Evolutionary conservation across 2,888 invertebrate genomes (phyloP).

Genomic region (Erannis defoliaria): DNA sequence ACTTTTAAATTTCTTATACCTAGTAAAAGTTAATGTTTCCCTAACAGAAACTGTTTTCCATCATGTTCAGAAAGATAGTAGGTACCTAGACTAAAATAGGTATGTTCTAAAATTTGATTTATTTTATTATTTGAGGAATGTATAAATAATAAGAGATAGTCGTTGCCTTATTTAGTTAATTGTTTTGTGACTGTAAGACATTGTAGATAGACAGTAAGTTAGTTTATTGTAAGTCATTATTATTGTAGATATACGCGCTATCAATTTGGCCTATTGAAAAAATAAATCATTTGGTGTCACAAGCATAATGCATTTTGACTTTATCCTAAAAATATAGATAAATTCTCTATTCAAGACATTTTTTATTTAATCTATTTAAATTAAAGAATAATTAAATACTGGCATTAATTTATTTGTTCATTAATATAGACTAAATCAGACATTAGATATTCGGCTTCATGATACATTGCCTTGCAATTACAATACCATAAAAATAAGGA

Average conservation of each 20-base stretch:
- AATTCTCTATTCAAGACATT: too few species aligned
- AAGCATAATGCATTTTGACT: constrained; percentile 52
- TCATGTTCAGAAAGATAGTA: constrained; percentile 32
- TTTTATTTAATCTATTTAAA: background rate
- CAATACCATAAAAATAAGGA: background rate
- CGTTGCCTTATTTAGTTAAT: constrained; percentile 86
- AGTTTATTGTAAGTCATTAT: constrained; percentile 80
- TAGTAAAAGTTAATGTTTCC: constrained; percentile 29
- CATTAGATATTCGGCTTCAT: constrained; percentile 23
- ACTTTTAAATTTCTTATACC: constrained; percentile 55
- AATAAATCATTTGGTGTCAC: constrained; percentile 86
- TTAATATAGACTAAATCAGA: constrained; percentile 42
- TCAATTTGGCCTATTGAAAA: constrained; percentile 85
- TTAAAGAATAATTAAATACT: constrained; percentile 42
- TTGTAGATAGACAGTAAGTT: constrained; percentile 81
- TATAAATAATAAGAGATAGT: constrained; percentile 82
- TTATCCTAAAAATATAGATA: constrained; percentile 38
- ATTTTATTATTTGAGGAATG: constrained; percentile 58
- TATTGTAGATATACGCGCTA: constrained; percentile 84
- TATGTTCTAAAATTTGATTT: constrained; percentile 27
- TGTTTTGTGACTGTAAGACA: constrained; percentile 84
- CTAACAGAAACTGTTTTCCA: constrained; percentile 25
- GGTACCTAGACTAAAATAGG: constrained; percentile 25
- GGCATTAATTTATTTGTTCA: constrained; percentile 55
- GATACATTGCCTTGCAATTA: background rate